Conservation (phyloP, 2,888 invertebrate species). For the Phorcus lineatus region DNA sequence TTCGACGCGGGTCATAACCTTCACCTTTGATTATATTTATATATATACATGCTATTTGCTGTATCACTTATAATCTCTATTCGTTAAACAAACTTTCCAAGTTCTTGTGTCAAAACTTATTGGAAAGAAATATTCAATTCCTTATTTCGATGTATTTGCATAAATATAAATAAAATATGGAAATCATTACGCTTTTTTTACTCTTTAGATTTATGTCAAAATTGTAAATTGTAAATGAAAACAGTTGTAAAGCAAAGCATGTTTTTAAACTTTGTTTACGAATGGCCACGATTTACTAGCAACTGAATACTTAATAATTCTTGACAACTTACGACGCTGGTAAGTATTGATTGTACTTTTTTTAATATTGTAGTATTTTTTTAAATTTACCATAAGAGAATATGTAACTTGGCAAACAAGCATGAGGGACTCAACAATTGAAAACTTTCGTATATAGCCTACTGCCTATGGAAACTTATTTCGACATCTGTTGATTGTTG, state of each 20-base stretch:
- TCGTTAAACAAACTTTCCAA: not conserved
- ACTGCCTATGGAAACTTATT: no score
- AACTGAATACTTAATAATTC: not conserved
- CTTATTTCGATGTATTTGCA: no score
- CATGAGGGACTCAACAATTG: no score
- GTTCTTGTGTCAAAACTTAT: not conserved
- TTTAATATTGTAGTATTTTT: no score
- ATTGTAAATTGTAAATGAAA: not conserved
- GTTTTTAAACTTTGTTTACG: constrained; percentile 40
- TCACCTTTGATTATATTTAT: constrained; percentile 42
- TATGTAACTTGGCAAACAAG: no score
- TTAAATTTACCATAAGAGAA: no score
- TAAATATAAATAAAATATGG: no score
- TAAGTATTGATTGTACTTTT: not conserved
- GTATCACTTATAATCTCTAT: not conserved
- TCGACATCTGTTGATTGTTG: no score
- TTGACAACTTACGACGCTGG: not conserved
- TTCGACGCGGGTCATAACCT: constrained; percentile 5
- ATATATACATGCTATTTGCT: constrained; percentile 25
- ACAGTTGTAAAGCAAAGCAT: not conserved
- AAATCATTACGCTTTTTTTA: no score
- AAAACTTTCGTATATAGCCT: no score
- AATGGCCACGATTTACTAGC: constrained; percentile 39
- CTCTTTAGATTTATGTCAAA: no score
- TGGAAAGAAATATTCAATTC: not conserved